These are phyloP conservation scores for Clarias laeviceps DNA, from an alignment of 2,797 vertebrate genomes.

Conservation along the genomic window DNA sequence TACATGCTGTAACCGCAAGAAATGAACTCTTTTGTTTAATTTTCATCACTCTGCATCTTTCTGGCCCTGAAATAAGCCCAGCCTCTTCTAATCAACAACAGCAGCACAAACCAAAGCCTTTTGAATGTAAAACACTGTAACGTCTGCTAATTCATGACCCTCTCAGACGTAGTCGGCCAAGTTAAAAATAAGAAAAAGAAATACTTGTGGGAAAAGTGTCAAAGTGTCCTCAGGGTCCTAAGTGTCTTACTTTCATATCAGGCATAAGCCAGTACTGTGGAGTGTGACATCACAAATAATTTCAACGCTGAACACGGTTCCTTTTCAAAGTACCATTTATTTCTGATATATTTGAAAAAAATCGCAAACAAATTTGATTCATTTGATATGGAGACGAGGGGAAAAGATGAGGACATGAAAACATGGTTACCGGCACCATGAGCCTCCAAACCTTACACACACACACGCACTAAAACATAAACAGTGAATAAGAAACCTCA, in stretches of 20 bases:
- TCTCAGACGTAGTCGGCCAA: too few species aligned
- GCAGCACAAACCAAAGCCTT: too few species aligned
- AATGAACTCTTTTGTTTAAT: background rate
- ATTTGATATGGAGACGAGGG: background rate
- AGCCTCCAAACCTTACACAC: background rate
- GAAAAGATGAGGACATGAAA: background rate
- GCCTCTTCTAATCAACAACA: background rate
- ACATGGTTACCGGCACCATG: conserved; percentile 70
- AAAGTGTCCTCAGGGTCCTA: too few species aligned
- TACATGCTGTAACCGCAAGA: too few species aligned
- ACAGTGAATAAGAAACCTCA: background rate
- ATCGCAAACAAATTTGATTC: conserved; percentile 11
- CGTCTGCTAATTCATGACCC: too few species aligned
- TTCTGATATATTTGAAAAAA: conserved; percentile 56
- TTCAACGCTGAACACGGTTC: background rate
- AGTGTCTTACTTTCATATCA: too few species aligned
- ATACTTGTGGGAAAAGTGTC: too few species aligned
- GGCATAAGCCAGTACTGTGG: too few species aligned
- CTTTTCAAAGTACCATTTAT: conserved; percentile 71
- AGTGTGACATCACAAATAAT: too few species aligned
- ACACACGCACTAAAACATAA: background rate
- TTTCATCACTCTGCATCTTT: background rate
- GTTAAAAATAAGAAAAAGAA: too few species aligned
- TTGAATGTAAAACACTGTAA: too few species aligned
- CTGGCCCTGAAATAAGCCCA: background rate